Conservation (phyloP, 2,797 vertebrate species). For the Pseudotriccus pelzelni region DNA sequence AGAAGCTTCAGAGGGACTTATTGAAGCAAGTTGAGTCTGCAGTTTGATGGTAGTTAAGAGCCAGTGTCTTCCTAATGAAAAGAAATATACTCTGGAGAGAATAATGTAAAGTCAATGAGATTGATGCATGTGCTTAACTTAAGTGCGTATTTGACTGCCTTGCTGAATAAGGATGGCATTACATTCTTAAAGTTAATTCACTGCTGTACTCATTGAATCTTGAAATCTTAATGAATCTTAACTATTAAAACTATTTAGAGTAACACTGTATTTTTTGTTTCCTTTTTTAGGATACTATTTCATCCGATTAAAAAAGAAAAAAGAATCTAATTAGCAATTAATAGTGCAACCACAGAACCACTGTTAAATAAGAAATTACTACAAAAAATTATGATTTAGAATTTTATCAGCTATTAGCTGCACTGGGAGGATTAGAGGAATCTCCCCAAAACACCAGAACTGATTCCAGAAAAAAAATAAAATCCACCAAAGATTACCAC, state of each 20-base stretch:
- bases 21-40: constrained; percentile 31
- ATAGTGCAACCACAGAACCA: not conserved
- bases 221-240: not conserved
- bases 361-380: not conserved
- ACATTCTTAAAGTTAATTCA: not conserved
- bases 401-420: not conserved
- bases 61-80: constrained; percentile 52
- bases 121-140: constrained; percentile 41
- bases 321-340: not conserved
- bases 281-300: not conserved
- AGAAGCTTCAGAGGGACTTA: constrained; percentile 43
- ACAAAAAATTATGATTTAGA: not conserved
- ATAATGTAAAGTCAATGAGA: constrained; percentile 52
- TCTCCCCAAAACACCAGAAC: not conserved
- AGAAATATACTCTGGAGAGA: constrained; percentile 59
- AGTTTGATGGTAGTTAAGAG: constrained; percentile 50
- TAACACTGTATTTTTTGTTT: not conserved
- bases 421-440: not conserved
- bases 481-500: not conserved
- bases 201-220: not conserved
- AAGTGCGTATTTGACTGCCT: constrained; percentile 19
- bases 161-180: not conserved
- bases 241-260: not conserved
- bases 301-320: not conserved
- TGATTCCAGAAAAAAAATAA: not conserved